These are phyloP conservation scores for Cydia splendana DNA, from an alignment of 1,140 invertebrate species.

Conservation along the genomic window DNA sequence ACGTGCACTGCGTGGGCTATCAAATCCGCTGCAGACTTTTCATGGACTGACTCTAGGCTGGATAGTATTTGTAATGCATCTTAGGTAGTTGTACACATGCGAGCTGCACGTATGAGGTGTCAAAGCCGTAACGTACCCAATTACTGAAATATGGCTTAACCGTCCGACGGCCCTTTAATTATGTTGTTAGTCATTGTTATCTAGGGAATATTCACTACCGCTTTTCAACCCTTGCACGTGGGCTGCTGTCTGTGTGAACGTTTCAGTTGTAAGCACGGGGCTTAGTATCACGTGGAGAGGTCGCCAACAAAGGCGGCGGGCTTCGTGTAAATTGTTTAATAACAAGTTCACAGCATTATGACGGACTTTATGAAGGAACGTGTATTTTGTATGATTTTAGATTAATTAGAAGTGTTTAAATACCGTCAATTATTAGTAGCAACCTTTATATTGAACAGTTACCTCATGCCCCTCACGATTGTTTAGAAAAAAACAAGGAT, in stretches of 20 bases:
- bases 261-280: not conserved
- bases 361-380: not conserved
- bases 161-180: not conserved
- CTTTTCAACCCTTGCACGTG: slow-evolving; percentile 6
- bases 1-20: no score
- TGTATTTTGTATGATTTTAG: not conserved
- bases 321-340: not conserved
- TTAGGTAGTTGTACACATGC: not conserved
- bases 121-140: not conserved
- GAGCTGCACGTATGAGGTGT: not conserved
- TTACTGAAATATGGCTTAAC: not conserved
- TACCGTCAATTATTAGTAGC: no score
- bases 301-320: not conserved
- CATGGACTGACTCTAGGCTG: no score
- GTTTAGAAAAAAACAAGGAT: no score
- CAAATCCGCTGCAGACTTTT: no score
- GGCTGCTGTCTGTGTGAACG: not conserved
- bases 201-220: not conserved
- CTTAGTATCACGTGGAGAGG: slow-evolving; percentile 19
- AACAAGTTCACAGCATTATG: not conserved
- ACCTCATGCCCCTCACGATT: no score
- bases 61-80: no score
- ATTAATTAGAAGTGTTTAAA: no score
- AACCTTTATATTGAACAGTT: no score
- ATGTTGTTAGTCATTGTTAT: not conserved